A percentile compares a stretch with the other conserved stretches of the same genome.
These are phyloP conservation scores for Pogonognathellus flavescens DNA, from an alignment of 1,140 invertebrate genomes.

Conservation along the genomic window DNA sequence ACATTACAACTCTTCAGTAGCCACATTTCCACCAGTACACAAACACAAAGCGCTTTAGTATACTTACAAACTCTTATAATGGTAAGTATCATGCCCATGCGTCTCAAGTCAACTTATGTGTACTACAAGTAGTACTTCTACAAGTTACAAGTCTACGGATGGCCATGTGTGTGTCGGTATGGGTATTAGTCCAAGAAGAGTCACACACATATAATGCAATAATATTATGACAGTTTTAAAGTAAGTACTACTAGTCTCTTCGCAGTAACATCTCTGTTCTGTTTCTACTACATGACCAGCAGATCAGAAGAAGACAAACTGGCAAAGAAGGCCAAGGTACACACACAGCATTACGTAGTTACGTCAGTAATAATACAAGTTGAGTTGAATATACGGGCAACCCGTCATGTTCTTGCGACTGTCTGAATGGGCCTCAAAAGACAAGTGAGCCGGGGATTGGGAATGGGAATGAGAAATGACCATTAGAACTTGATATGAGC, in stretches of 20 bases:
- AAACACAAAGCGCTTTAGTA: neutral
- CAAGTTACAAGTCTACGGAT: neutral
- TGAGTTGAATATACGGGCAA: slow-evolving; percentile 45
- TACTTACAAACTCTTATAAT: too few relatives aligned
- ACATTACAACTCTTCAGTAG: slow-evolving; percentile 24
- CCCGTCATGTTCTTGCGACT: slow-evolving; percentile 44
- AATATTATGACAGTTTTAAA: too few relatives aligned
- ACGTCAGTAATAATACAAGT: slow-evolving; percentile 28
- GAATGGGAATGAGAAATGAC: slow-evolving; percentile 51
- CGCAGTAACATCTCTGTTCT: too few relatives aligned
- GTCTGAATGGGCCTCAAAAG: slow-evolving; percentile 47
- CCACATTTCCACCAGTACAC: neutral
- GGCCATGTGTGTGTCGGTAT: neutral
- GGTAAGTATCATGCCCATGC: too few relatives aligned
- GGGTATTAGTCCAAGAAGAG: neutral
- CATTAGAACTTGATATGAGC: slow-evolving; percentile 46
- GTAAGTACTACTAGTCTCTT: too few relatives aligned
- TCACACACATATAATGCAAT: too few relatives aligned
- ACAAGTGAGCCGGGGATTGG: slow-evolving; percentile 40
- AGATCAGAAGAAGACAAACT: neutral
- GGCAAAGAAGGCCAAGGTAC: slow-evolving; percentile 11
- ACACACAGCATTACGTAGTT: slow-evolving; percentile 1
- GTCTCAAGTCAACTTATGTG: too few relatives aligned
- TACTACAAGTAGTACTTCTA: too few relatives aligned
- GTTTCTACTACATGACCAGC: too few relatives aligned